Evolutionary conservation across 2,888 invertebrate genomes (phyloP), one percentile per base, ranked within the genome.

Genomic region (Erynnis tages): DNA sequence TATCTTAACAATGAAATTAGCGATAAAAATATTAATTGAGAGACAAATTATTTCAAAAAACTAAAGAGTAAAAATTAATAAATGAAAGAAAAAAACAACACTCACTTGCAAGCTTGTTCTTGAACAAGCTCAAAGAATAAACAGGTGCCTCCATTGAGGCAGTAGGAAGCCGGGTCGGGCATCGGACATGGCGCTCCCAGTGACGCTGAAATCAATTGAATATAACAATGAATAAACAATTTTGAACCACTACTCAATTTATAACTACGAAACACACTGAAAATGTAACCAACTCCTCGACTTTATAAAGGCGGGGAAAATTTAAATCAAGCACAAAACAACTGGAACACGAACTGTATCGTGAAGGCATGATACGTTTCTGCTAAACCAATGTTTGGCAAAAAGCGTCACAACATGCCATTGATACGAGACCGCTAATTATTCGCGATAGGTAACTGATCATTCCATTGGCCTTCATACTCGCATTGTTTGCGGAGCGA

Each of bases 81-180:
- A 8, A 14, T 32, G 8, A 14, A 16, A 5, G 4, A 19, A 35
- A 19, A 8, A 40, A 30, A 34, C 38, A 43, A 58, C 73, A 93
- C 94, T 95, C 90, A 97, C 96, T 93, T 94, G 94, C 97, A 97
- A 80, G 94, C 94, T 79, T 93, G 92, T 89, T 94, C 94, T 78
- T 92, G 92, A 73, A 96, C 93, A 69, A 93, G 92, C 81, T 93
- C 92, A 85, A 95, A 94, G 86, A 93, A 94, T 81, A 93, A 92
- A 90, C 97, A 97, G 63, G 94, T 94, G 78, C 96, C 97, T 71
- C 95, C 95, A 80, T 97, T 96, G 82, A 95, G 92, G 90, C 97
- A 97, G 86, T 93, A 96, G 64, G 92, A 92, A 63, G 93, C 83
- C 14, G 89, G 89, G 57, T 86, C 91, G 63, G 91, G 85, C 89